Evolutionary conservation across 2,113 vertebrate species (phyloP).

Genomic region (Arizona elegans): DNA sequence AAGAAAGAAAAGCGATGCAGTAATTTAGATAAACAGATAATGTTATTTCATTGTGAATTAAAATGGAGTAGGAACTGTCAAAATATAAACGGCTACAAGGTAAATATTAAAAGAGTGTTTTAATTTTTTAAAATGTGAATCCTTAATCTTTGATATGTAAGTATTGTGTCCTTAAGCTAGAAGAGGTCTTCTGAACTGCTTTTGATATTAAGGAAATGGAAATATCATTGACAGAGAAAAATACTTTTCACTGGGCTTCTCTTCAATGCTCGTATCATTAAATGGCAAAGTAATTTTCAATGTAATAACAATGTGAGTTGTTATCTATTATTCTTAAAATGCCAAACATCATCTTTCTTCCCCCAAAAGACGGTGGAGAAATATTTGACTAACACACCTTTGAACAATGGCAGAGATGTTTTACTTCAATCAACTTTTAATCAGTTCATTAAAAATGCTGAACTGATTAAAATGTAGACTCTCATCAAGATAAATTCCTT

Average conservation of each 20-base stretch:
- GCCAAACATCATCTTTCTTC: background rate
- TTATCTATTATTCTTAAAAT: background rate
- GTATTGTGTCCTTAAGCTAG: background rate
- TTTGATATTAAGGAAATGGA: background rate
- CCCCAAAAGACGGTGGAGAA: slow-evolving; percentile 7
- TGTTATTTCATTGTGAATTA: background rate
- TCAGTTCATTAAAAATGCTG: slow-evolving; percentile 23
- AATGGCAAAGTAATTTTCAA: background rate
- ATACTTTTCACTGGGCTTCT: background rate
- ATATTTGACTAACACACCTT: slow-evolving; percentile 12
- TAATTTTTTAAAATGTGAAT: background rate
- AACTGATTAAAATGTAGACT: slow-evolving; percentile 29
- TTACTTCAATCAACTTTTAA: background rate
- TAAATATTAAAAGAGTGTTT: background rate
- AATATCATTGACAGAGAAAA: background rate
- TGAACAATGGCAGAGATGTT: background rate
- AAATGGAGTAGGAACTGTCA: background rate
- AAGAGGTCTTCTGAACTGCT: background rate
- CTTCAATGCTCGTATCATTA: background rate
- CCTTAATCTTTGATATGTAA: background rate
- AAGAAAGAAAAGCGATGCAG: background rate
- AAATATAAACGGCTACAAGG: background rate
- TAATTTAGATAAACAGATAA: background rate
- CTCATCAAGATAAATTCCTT: slow-evolving; percentile 12
- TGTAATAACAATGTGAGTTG: background rate